Evolutionary conservation across 1,140 invertebrate genomes (phyloP).

Genomic region (Gyrodactylus bullatarudis): DNA sequence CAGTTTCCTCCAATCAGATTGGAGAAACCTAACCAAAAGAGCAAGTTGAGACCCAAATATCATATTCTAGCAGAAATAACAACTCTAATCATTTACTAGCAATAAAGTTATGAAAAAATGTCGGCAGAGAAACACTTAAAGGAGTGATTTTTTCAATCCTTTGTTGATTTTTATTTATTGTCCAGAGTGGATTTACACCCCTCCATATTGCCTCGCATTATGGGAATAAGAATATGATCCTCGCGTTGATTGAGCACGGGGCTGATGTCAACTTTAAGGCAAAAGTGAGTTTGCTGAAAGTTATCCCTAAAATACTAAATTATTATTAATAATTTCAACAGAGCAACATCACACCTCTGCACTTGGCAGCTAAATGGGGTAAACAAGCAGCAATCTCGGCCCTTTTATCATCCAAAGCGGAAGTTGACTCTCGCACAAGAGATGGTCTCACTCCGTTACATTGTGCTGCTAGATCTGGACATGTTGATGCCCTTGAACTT

Average conservation of each 20-base stretch:
- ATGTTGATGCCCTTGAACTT: conserved; percentile 68
- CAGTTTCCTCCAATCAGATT: too few species aligned
- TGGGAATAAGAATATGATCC: conserved; percentile 75
- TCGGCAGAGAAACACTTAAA: too few species aligned
- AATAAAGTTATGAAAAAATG: too few species aligned
- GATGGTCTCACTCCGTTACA: conserved; percentile 78
- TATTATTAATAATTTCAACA: not conserved
- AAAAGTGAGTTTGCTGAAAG: too few species aligned
- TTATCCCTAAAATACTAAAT: too few species aligned
- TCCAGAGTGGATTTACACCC: conserved; percentile 4
- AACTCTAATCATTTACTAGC: too few species aligned
- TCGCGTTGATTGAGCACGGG: conserved; percentile 56
- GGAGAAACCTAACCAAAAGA: too few species aligned
- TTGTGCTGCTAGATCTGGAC: conserved; percentile 80
- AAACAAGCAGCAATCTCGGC: conserved; percentile 73
- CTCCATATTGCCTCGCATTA: conserved; percentile 82
- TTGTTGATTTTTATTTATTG: too few species aligned
- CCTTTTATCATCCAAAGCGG: conserved; percentile 63
- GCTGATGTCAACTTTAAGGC: conserved; percentile 91
- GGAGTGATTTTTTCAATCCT: too few species aligned
- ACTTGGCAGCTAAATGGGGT: conserved; percentile 69
- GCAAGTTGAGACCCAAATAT: too few species aligned
- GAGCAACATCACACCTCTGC: conserved; percentile 83
- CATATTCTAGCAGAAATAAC: too few species aligned
- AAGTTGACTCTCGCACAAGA: conserved; percentile 54